These are phyloP conservation scores for Spermophilus dauricus DNA, from an alignment of 2,113 vertebrate species.

Conservation along the genomic window DNA sequence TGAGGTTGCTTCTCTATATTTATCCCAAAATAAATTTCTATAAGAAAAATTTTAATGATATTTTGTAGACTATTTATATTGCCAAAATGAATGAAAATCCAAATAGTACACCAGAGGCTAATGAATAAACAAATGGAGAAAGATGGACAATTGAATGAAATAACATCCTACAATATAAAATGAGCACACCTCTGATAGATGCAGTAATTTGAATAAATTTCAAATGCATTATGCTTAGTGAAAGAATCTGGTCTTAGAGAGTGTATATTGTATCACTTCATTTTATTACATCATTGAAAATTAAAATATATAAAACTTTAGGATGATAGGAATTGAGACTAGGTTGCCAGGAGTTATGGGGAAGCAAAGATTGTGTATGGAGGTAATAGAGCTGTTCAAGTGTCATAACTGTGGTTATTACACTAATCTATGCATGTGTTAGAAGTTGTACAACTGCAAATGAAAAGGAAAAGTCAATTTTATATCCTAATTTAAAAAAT, in stretches of 20 bases:
- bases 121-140: not conserved
- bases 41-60: not conserved
- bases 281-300: not conserved
- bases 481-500: not conserved
- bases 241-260: not conserved
- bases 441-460: not conserved
- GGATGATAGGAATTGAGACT: not conserved
- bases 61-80: not conserved
- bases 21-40: not conserved
- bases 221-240: not conserved
- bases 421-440: not conserved
- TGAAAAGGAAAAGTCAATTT: not conserved
- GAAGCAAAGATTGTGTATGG: not conserved
- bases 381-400: not conserved
- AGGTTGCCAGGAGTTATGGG: rapidly evolving
- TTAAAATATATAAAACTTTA: not conserved
- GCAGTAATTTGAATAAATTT: not conserved
- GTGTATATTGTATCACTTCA: not conserved
- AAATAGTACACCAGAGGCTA: not conserved
- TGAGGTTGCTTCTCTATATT: not conserved
- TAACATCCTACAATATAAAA: not conserved
- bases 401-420: not conserved
- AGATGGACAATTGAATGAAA: not conserved
- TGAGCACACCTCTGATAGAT: not conserved
- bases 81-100: not conserved